Base-by-base conservation (phyloP, 1,140 invertebrate species). In the Solenopsis fugax region DNA sequence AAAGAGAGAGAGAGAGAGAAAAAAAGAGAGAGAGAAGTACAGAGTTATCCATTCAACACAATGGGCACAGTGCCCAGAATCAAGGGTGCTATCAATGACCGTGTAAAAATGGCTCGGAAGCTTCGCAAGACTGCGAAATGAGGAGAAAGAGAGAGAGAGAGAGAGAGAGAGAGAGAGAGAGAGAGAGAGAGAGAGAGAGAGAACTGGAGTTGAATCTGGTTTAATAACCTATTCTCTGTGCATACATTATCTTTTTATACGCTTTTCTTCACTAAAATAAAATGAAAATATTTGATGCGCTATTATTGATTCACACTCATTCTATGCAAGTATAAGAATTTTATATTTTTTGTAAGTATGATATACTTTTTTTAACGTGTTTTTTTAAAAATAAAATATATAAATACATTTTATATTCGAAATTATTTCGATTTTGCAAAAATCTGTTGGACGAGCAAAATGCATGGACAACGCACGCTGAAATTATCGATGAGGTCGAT, bases 61-160 rank as follows among this genome's bases (percentile, higher is more conserved):
- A 71, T 81, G 65, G 78, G 78, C 78, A 81, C 50, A 56, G 24
- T 84, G 80, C 54, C 69, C 69, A 37, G 67, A 73, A 82, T 82
- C 67, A 75, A 21, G 71, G 67, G 80, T 60, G 45, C 45, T 34
- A 50, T 75, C 80, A 84, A 84, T 84, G 69, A 41, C 13, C 80
- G 69, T 37, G 54, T 54, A 73, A 84, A 84, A 84, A 73, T 84
- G 41, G 69, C 41, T 73, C 18, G 12, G 41, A 24, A 60, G 54
- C 80, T 84, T 75, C 16, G n/a, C 41, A 21, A 50, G 69, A 60
- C n/a, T 48, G 41, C 48, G 54, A 58, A 73, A 60, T 34, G n/a
- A 37, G 34, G 6, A 60, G 50, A 45, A 16, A 56, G 48, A 41
- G 29, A 54, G 1, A 52, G n/a, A 67, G 45, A 52, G 1, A 41